Conservation (phyloP, 2,888 invertebrate species). For the Tryphoninae sp. region DNA sequence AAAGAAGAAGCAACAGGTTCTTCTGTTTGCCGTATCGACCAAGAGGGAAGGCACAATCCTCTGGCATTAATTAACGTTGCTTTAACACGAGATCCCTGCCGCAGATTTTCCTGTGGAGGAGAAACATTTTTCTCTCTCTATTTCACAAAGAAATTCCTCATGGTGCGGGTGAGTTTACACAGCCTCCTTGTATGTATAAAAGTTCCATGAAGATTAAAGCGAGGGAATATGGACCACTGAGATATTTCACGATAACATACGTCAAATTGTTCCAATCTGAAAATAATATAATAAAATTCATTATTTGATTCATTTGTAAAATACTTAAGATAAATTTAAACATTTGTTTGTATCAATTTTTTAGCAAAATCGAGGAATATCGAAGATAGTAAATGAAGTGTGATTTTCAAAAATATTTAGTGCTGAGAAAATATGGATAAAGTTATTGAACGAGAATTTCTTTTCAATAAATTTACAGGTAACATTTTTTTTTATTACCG, state of each 20-base stretch:
- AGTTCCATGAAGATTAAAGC: background rate
- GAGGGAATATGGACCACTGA: background rate
- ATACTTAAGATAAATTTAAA: no score
- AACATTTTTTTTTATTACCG: background rate
- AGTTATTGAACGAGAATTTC: no score
- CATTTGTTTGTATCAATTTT: no score
- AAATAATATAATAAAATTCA: no score
- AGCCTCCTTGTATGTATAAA: background rate
- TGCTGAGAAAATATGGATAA: no score
- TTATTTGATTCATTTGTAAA: no score
- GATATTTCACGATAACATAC: background rate
- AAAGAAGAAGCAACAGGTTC: slow-evolving; percentile 51
- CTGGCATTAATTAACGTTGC: slow-evolving; percentile 58
- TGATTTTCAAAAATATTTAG: no score
- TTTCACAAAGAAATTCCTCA: slow-evolving; percentile 51
- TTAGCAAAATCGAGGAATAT: no score
- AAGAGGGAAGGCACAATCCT: slow-evolving; percentile 28
- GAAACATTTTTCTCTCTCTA: slow-evolving; percentile 38
- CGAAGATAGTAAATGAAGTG: no score
- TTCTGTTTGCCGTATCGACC: slow-evolving; percentile 21
- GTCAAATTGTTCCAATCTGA: background rate
- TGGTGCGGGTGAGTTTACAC: slow-evolving; percentile 8
- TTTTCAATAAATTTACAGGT: background rate
- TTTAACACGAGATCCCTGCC: slow-evolving; percentile 57
- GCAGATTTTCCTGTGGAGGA: slow-evolving; percentile 56